A percentile compares a stretch with the other conserved stretches of the same genome.
These are phyloP conservation scores for Perca flavescens DNA, from an alignment of 2,113 vertebrate genomes.

Conservation along the genomic window DNA sequence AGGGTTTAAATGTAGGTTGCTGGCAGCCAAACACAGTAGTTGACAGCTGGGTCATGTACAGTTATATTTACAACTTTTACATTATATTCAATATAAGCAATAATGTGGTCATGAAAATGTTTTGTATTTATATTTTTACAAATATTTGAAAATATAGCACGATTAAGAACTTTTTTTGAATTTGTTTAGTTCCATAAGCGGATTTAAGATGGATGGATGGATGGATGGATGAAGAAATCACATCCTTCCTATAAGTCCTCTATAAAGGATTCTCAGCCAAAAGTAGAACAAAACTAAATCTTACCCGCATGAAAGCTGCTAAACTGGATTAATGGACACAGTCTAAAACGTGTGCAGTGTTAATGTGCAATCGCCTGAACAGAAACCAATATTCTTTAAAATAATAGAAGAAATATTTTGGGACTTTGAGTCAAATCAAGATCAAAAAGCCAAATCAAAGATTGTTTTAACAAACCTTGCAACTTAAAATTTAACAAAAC, in stretches of 20 bases:
- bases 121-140: conserved; percentile 17
- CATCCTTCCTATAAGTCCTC: not conserved
- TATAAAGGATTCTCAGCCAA: not conserved
- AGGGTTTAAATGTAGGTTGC: not conserved
- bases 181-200: not conserved
- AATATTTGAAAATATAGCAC: conserved; percentile 26
- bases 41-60: not conserved
- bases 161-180: not conserved
- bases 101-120: conserved; percentile 7
- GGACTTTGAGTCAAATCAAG: not conserved
- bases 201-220: no score
- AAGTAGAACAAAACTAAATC: not conserved
- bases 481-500: conserved; percentile 9
- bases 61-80: conserved; percentile 59
- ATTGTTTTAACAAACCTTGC: not conserved
- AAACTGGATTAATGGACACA: not conserved
- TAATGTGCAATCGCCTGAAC: not conserved
- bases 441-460: not conserved
- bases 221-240: conserved; percentile 16
- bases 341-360: not conserved
- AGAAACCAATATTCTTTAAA: not conserved
- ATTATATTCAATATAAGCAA: conserved; percentile 26
- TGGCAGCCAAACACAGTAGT: not conserved
- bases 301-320: not conserved
- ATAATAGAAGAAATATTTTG: not conserved